Conservation (phyloP, 2,888 invertebrate genomes). For the Galerucella pusilla region DNA sequence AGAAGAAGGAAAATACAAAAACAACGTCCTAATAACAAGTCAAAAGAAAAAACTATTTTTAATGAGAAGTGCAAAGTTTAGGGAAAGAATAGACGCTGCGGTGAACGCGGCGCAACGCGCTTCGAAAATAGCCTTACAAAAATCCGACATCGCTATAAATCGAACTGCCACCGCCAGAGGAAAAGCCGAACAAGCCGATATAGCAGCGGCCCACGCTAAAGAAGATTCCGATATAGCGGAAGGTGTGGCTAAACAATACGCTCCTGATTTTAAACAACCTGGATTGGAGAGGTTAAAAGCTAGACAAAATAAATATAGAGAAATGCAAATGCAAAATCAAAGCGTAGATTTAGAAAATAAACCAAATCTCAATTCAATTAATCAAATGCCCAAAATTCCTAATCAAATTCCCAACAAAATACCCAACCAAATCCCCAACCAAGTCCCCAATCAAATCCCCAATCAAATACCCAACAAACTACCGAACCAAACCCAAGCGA, state of each 20-base stretch:
- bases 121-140: constrained; percentile 97
- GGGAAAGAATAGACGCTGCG: constrained; percentile 96
- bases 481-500: constrained; percentile 15
- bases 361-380: constrained; percentile 26
- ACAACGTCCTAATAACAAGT: constrained; percentile 97
- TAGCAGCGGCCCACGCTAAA: constrained; percentile 90
- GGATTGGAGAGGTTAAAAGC: constrained; percentile 73
- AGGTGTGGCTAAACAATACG: constrained; percentile 94
- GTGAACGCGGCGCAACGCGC: constrained; percentile 95
- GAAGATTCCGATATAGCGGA: constrained; percentile 96
- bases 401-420: constrained; percentile 54
- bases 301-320: constrained; percentile 55
- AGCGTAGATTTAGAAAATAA: constrained; percentile 37
- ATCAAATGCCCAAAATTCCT: constrained; percentile 56
- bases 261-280: constrained; percentile 96
- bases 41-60: constrained; percentile 97
- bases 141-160: constrained; percentile 93
- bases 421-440: constrained; percentile 55
- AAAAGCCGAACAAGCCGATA: constrained; percentile 73
- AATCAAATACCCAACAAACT: constrained; percentile 20
- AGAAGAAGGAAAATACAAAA: constrained; percentile 99
- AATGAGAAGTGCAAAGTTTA: constrained; percentile 95
- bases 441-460: too few relatives aligned
- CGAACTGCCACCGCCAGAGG: constrained; percentile 81
- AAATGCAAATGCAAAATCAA: constrained; percentile 51